These are phyloP conservation scores for Gymnothorax reevesii DNA, from an alignment of 2,797 vertebrate genomes.

Conservation along the genomic window DNA sequence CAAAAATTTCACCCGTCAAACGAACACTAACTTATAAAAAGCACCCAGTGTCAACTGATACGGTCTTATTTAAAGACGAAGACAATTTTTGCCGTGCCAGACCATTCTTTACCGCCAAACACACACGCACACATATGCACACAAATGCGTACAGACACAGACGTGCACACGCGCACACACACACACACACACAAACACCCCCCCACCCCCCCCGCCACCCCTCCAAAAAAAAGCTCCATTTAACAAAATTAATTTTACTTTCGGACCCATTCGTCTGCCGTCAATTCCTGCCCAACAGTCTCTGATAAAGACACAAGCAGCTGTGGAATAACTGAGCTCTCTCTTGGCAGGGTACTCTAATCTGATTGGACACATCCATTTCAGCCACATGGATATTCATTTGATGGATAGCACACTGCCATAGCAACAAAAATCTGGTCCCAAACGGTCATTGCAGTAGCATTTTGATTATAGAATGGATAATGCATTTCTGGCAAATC, in stretches of 20 bases:
- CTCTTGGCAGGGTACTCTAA: slow-evolving; percentile 3
- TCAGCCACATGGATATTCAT: slow-evolving; percentile 1
- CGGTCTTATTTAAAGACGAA: no score
- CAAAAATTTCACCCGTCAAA: no score
- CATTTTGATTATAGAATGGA: not conserved
- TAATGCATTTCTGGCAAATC: not conserved
- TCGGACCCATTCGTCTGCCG: not conserved
- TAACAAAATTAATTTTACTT: not conserved
- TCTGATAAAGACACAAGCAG: not conserved
- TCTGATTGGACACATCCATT: slow-evolving; percentile 5
- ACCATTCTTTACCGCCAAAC: not conserved
- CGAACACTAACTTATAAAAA: no score
- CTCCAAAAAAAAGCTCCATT: not conserved
- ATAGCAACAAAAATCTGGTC: not conserved
- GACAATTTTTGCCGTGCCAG: no score
- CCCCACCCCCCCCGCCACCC: not conserved
- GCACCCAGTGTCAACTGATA: no score
- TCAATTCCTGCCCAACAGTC: not conserved
- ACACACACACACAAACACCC: not conserved
- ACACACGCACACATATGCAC: no score
- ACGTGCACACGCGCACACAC: no score
- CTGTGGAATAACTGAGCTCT: not conserved
- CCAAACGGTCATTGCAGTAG: not conserved
- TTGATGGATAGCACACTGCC: not conserved
- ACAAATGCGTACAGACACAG: no score